phyloP scores from a whole-genome alignment of 2,797 vertebrate genomes.

The Schizopygopsis pylzovi region DNA sequence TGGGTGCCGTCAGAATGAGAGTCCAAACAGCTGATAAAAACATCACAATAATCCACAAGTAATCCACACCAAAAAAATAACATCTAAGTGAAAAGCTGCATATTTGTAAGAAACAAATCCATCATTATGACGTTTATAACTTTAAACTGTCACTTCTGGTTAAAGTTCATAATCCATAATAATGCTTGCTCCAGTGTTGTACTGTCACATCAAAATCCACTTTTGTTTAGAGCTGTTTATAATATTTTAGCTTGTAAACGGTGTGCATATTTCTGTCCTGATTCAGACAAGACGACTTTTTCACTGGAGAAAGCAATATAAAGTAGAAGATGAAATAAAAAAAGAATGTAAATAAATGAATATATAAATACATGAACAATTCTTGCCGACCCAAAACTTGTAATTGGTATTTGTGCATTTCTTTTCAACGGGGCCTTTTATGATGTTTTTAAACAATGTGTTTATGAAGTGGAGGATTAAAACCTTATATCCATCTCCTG shows the following conservation, averaged over 20 bases:
- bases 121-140: no score
- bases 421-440: not conserved
- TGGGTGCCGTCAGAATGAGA: not conserved
- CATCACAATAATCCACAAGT: no score
- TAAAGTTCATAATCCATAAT: not conserved
- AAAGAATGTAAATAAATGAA: not conserved
- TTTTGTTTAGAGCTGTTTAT: not conserved
- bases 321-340: not conserved
- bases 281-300: not conserved
- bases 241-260: not conserved
- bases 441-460: not conserved
- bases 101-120: no score
- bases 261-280: not conserved
- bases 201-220: no score
- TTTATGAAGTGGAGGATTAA: not conserved
- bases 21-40: not conserved
- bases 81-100: no score
- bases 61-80: no score
- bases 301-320: not conserved
- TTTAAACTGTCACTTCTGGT: no score
- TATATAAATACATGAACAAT: not conserved
- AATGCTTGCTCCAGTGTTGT: not conserved
- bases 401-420: not conserved
- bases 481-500: not conserved
- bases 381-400: not conserved